Conservation (phyloP, 2,888 invertebrate species). For the Megaustenia siamemsis region DNA sequence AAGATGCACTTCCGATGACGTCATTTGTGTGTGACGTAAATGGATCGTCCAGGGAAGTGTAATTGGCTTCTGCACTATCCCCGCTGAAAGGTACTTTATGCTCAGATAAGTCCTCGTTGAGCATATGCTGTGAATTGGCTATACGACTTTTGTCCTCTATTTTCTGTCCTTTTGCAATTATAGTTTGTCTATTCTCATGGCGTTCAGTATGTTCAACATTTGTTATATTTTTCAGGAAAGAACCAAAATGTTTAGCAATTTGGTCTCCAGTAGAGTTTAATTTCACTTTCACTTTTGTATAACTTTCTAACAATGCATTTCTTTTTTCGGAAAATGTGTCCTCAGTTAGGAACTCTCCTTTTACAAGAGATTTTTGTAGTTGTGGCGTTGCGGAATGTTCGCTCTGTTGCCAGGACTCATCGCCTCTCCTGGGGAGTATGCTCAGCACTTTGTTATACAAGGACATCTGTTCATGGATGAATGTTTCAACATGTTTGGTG, state of each 20-base stretch:
- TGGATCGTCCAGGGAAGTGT: not conserved
- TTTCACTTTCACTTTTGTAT: constrained; percentile 36
- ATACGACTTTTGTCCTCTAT: not conserved
- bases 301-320: not conserved
- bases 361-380: not conserved
- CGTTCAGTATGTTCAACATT: not conserved
- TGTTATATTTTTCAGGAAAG: constrained; percentile 30
- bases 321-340: not conserved
- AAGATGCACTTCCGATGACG: constrained; percentile 4
- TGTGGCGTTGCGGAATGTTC: not conserved
- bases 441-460: constrained; percentile 54
- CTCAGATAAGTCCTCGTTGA: constrained; percentile 7
- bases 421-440: constrained; percentile 37
- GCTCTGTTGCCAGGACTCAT: not conserved
- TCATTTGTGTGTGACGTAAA: not conserved
- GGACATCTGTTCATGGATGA: constrained; percentile 49
- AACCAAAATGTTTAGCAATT: constrained; percentile 24
- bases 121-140: not conserved
- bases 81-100: constrained; percentile 40
- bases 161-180: not conserved
- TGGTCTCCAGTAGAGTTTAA: constrained; percentile 37
- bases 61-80: constrained; percentile 19
- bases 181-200: not conserved
- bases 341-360: not conserved
- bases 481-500: constrained; percentile 50